phyloP scores from a whole-genome alignment of 2,888 invertebrate genomes.

The Acrobasis consociella region DNA sequence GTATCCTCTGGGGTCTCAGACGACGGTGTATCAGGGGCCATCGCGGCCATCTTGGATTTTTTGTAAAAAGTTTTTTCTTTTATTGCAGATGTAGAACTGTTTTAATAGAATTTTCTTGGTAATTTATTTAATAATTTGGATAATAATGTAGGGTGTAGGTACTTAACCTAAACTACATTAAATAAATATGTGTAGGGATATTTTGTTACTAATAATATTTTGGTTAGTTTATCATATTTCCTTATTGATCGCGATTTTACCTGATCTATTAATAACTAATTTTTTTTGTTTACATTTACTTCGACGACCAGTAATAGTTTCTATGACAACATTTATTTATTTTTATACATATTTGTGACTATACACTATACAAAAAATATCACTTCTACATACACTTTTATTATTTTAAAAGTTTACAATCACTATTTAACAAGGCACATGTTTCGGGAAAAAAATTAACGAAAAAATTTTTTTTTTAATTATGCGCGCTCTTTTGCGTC shows the following conservation, averaged over 20 bases:
- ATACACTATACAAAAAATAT: not conserved
- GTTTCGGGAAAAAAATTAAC: not conserved
- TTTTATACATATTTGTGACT: not conserved
- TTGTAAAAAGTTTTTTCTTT: constrained; percentile 5
- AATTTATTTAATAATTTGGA: not conserved
- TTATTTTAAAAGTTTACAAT: not conserved
- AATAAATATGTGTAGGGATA: too few species aligned
- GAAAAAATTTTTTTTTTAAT: not conserved
- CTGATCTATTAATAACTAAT: too few species aligned
- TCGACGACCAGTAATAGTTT: not conserved
- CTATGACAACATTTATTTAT: not conserved
- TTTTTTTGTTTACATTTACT: not conserved
- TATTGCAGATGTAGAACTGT: not conserved
- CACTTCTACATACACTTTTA: too few species aligned
- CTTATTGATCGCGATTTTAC: too few species aligned
- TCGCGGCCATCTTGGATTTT: constrained; percentile 37
- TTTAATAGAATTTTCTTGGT: not conserved
- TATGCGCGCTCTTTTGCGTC: not conserved
- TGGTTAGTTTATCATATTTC: too few species aligned
- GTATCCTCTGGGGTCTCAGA: constrained; percentile 53
- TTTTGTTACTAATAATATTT: too few species aligned
- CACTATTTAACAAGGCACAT: not conserved
- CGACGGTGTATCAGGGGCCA: constrained; percentile 45
- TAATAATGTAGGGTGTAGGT: too few species aligned
- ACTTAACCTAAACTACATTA: too few species aligned